Evolutionary conservation across 2,113 vertebrate species (phyloP).

Genomic region (Catharus minimus): DNA sequence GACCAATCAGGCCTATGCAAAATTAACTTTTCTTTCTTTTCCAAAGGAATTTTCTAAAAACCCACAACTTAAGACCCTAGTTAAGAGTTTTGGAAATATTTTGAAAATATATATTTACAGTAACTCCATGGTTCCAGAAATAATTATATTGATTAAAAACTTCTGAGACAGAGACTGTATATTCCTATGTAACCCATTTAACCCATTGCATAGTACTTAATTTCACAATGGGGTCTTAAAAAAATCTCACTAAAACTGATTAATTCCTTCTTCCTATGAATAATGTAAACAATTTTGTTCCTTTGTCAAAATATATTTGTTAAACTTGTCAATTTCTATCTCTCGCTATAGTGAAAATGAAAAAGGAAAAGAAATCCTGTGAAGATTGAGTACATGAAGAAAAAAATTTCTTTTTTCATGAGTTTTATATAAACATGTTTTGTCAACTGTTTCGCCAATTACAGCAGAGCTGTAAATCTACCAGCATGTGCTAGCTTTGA

Average conservation of each 20-base stretch:
- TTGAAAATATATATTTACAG: slow-evolving; percentile 20
- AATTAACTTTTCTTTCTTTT: slow-evolving; percentile 47
- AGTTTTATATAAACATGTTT: slow-evolving; percentile 10
- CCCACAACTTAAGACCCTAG: background rate
- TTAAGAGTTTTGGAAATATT: slow-evolving; percentile 46
- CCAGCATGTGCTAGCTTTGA: background rate
- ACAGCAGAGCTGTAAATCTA: slow-evolving; percentile 21
- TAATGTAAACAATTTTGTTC: background rate
- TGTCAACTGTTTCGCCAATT: slow-evolving; percentile 28
- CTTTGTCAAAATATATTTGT: background rate
- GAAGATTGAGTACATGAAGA: background rate
- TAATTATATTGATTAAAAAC: background rate
- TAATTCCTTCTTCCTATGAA: background rate
- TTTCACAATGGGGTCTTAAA: background rate
- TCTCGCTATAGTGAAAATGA: background rate
- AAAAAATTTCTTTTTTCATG: background rate
- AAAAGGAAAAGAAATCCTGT: background rate
- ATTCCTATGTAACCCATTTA: background rate
- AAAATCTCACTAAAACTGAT: background rate
- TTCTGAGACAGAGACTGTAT: background rate
- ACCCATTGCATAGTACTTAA: background rate
- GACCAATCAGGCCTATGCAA: slow-evolving; percentile 59
- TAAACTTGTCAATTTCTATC: background rate
- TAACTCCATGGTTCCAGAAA: background rate
- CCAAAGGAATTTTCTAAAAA: slow-evolving; percentile 48